Conservation (phyloP, 2,113 vertebrate genomes). For the Mustelus asterias region DNA sequence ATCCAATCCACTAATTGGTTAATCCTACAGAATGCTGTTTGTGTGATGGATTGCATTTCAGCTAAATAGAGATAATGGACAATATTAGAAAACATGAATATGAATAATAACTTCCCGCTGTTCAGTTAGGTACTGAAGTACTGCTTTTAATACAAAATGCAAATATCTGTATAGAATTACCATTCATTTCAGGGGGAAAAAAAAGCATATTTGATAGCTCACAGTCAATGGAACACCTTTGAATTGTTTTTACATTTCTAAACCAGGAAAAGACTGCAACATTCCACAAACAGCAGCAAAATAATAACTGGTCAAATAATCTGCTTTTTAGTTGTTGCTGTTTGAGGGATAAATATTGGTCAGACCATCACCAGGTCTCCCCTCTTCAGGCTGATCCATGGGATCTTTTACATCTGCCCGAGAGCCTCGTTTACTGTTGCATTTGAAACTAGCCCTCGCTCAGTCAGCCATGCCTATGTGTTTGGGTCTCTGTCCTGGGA, state of each 20-base stretch:
- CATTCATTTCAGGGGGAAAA: slow-evolving; percentile 41
- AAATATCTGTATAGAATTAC: neutral
- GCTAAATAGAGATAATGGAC: slow-evolving; percentile 39
- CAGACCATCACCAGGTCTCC: neutral
- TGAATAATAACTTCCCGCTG: slow-evolving; percentile 43
- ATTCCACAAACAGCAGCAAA: neutral
- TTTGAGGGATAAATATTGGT: neutral
- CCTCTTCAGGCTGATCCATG: neutral
- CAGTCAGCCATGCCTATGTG: neutral
- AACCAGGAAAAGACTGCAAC: neutral
- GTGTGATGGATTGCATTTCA: slow-evolving; percentile 42
- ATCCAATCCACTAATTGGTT: slow-evolving; percentile 48
- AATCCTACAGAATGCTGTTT: slow-evolving; percentile 45
- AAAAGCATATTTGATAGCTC: neutral
- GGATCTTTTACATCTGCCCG: neutral
- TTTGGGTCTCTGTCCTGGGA: neutral
- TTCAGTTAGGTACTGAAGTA: slow-evolving; percentile 42
- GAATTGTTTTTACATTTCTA: neutral
- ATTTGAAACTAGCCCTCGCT: neutral
- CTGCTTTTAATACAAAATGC: slow-evolving; percentile 42
- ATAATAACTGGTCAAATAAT: neutral
- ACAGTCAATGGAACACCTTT: neutral
- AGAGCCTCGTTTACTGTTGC: neutral
- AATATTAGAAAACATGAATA: slow-evolving; percentile 41
- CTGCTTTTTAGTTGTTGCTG: neutral